A percentile compares a stretch with the other conserved stretches of the same genome.
phyloP scores from a whole-genome alignment of 2,888 invertebrate genomes.

The Mellilla xanthometata region DNA sequence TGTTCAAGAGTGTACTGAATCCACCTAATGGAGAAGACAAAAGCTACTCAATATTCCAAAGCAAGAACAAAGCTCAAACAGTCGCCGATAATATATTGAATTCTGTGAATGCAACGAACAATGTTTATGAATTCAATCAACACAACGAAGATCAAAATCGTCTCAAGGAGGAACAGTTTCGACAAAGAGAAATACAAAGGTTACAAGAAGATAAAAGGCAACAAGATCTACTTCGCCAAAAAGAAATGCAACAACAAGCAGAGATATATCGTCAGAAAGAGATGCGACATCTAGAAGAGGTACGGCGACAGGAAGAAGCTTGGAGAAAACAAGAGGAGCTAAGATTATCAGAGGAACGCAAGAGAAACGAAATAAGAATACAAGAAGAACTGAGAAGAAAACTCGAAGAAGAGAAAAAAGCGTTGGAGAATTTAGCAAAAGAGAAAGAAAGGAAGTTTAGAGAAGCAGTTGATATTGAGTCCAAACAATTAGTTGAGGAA shows the following conservation, averaged over 20 bases:
- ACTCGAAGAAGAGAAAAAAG: constrained; percentile 58
- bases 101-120: constrained; percentile 43
- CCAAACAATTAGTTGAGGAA: constrained; percentile 54
- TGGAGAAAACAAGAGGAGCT: constrained; percentile 18
- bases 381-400: constrained; percentile 56
- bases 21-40: constrained; percentile 47
- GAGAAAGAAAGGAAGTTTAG: constrained; percentile 56
- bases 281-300: constrained; percentile 35
- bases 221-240: constrained; percentile 35
- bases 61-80: constrained; percentile 61
- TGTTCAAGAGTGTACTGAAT: constrained; percentile 62
- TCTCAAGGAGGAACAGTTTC: constrained; percentile 42
- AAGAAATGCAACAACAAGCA: constrained; percentile 37
- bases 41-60: constrained; percentile 60
- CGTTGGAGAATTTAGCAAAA: constrained; percentile 56
- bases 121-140: constrained; percentile 59
- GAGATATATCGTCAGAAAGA: constrained; percentile 35
- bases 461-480: constrained; percentile 63
- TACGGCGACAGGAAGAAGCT: constrained; percentile 33
- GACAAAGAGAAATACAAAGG: constrained; percentile 41
- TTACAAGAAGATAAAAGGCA: constrained; percentile 38
- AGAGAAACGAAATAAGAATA: constrained; percentile 53
- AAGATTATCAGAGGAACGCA: constrained; percentile 47
- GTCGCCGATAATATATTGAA: constrained; percentile 63
- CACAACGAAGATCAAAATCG: constrained; percentile 40